These are phyloP conservation scores for Amphibalanus amphitrite DNA, from an alignment of 1,140 invertebrate species.

Conservation along the genomic window DNA sequence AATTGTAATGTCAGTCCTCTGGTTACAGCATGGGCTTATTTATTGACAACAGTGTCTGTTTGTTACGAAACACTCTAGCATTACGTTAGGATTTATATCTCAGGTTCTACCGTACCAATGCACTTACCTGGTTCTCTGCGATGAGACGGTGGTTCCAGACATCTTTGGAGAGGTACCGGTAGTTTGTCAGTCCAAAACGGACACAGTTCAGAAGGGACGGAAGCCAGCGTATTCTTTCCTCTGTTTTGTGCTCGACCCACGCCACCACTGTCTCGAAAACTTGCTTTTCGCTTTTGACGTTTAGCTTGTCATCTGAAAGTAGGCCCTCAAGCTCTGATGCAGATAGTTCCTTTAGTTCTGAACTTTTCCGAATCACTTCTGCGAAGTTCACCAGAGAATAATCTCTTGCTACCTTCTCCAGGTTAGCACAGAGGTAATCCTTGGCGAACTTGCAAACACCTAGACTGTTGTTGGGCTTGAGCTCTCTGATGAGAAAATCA, in stretches of 20 bases:
- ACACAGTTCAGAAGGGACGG: conserved; percentile 40
- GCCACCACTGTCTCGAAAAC: conserved; percentile 45
- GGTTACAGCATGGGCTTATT: too few relatives aligned
- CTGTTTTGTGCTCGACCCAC: conserved; percentile 38
- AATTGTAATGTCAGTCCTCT: too few relatives aligned
- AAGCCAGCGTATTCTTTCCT: conserved; percentile 33
- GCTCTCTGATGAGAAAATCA: conserved; percentile 31
- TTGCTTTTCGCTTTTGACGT: conserved; percentile 46
- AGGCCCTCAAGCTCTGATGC: conserved; percentile 28
- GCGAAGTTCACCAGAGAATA: neutral
- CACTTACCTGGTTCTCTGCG: neutral
- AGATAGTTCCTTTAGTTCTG: neutral
- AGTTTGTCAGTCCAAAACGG: conserved; percentile 44
- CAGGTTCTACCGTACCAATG: too few relatives aligned
- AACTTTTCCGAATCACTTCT: neutral
- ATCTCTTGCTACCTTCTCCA: neutral
- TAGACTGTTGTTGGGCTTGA: conserved; percentile 41
- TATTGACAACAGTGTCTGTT: too few relatives aligned
- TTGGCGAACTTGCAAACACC: conserved; percentile 44
- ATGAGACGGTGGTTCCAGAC: conserved; percentile 21
- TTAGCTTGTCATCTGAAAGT: conserved; percentile 44
- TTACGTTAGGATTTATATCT: too few relatives aligned
- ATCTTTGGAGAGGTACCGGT: conserved; percentile 41
- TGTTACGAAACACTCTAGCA: too few relatives aligned
- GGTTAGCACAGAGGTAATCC: neutral